Conservation (phyloP, 1,140 invertebrate species). For the Caenorhabditis remanei region DNA sequence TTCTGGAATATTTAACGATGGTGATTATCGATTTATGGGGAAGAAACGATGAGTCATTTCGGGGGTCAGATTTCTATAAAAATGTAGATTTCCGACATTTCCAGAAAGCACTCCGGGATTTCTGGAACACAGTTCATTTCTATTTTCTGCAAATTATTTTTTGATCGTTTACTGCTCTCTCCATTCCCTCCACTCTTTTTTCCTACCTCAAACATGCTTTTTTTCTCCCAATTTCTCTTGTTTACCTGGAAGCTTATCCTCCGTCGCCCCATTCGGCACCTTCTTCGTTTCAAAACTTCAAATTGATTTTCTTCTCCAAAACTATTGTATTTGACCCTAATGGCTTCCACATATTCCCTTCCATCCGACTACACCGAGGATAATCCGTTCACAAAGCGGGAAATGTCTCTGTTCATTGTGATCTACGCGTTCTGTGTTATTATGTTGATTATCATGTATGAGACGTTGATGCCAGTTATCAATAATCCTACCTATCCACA, state of each 20-base stretch:
- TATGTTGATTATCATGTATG: constrained; percentile 9
- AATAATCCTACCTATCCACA: constrained; percentile 37
- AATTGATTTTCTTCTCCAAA: not conserved
- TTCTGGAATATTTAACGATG: no score
- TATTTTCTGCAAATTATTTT: not conserved
- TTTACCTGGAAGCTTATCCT: not conserved
- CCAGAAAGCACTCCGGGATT: no score
- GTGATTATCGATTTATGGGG: no score
- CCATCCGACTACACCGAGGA: constrained; percentile 31
- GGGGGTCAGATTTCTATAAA: no score
- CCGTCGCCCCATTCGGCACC: not conserved
- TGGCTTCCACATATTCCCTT: constrained; percentile 15
- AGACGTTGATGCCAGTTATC: constrained; percentile 22
- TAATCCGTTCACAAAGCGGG: constrained; percentile 30
- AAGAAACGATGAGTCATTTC: no score
- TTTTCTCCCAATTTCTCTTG: not conserved
- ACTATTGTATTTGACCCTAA: not conserved
- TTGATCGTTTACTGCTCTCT: not conserved
- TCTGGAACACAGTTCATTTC: no score
- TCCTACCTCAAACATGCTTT: not conserved
- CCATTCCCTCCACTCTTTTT: not conserved
- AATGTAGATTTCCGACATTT: no score
- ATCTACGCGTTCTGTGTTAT: constrained; percentile 21
- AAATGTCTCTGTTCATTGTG: constrained; percentile 33
- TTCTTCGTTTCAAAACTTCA: not conserved